phyloP scores from a whole-genome alignment of 2,113 vertebrate genomes.

The Montifringilla adamsi region DNA sequence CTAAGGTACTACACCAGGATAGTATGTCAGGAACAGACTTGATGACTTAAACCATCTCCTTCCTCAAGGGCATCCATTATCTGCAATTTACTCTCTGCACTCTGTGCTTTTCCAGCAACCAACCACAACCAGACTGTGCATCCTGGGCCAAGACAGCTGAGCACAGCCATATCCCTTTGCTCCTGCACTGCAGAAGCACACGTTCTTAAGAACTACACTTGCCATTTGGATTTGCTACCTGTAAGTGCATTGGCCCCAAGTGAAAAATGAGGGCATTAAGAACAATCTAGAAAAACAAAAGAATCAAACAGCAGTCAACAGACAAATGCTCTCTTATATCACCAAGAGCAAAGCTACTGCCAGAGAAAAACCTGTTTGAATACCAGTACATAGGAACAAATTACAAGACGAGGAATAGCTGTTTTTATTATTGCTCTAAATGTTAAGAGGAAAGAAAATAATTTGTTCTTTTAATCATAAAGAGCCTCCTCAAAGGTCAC shows the following conservation, averaged over 20 bases:
- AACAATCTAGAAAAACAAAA: not conserved
- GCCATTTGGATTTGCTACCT: not conserved
- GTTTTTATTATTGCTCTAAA: not conserved
- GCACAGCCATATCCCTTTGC: not conserved
- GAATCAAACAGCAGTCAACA: not conserved
- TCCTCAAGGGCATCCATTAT: not conserved
- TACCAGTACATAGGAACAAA: not conserved
- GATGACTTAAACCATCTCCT: not conserved
- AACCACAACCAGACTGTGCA: not conserved
- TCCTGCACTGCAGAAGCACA: not conserved
- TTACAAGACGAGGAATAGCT: not conserved
- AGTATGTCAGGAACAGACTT: not conserved
- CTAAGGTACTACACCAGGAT: not conserved
- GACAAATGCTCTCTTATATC: not conserved
- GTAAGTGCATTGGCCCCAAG: rapidly evolving
- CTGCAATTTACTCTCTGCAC: not conserved
- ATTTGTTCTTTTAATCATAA: not conserved
- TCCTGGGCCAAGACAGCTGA: not conserved
- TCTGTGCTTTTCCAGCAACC: not conserved
- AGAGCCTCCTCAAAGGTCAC: not conserved
- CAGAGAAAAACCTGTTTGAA: not conserved
- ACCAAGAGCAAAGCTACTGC: not conserved
- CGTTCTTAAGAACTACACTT: not conserved
- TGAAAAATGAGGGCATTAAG: not conserved
- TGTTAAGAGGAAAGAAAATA: not conserved